These are phyloP conservation scores for Aspidiotus destructor DNA, from an alignment of 2,888 invertebrate species.

Conservation along the genomic window DNA sequence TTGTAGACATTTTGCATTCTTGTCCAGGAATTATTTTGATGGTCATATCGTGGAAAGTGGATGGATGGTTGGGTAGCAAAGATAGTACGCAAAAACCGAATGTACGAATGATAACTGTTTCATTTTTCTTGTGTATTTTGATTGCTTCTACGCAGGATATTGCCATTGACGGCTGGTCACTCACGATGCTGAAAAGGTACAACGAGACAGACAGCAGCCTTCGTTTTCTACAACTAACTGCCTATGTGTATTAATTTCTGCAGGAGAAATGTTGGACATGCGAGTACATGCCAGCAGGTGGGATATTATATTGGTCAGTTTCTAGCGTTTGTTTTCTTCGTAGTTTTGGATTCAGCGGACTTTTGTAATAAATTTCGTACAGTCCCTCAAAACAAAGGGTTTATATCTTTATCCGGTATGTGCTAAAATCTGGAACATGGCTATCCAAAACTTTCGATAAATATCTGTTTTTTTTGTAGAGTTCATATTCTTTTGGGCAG, in stretches of 20 bases:
- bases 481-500: constrained; percentile 91
- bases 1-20: too few relatives aligned
- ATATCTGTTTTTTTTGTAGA: constrained; percentile 46
- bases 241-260: not conserved
- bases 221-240: not conserved
- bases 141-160: constrained; percentile 98
- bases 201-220: not conserved
- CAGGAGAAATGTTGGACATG: constrained; percentile 89
- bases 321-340: constrained; percentile 88
- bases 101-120: not conserved
- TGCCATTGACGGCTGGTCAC: constrained; percentile 99
- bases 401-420: constrained; percentile 54
- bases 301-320: constrained; percentile 97
- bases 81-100: not conserved
- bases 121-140: constrained; percentile 42
- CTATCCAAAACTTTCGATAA: too few relatives aligned
- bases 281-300: constrained; percentile 95
- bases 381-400: constrained; percentile 58
- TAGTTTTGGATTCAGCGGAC: constrained; percentile 87
- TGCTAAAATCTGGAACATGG: too few relatives aligned
- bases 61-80: not conserved
- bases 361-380: constrained; percentile 89
- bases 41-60: not conserved
- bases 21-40: not conserved
- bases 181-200: constrained; percentile 91